Conservation (phyloP, 2,113 vertebrate genomes). For the Oryzias melastigma region DNA sequence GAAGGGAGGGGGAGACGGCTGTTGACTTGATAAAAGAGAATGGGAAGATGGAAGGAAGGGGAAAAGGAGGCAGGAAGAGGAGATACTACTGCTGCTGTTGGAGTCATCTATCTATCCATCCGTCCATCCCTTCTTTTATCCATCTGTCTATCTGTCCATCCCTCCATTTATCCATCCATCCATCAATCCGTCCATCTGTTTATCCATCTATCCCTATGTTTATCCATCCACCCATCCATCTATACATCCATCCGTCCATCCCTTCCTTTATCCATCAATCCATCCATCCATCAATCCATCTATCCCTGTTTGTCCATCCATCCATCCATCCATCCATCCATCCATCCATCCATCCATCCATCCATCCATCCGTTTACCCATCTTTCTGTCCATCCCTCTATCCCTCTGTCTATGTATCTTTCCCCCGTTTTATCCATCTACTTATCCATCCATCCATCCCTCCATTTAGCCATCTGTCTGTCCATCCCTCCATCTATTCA, state of each 20-base stretch:
- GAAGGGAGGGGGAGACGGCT: conserved; percentile 76
- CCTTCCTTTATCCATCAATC: too few relatives aligned
- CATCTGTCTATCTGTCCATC: conserved; percentile 39
- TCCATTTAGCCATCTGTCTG: conserved; percentile 39
- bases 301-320: too few relatives aligned
- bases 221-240: conserved; percentile 44
- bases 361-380: too few relatives aligned
- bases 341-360: too few relatives aligned
- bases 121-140: conserved; percentile 48
- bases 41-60: conserved; percentile 75
- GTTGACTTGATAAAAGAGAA: conserved; percentile 78
- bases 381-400: conserved; percentile 44
- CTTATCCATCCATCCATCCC: conserved; percentile 27
- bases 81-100: conserved; percentile 62
- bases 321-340: too few relatives aligned
- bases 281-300: too few relatives aligned
- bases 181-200: conserved; percentile 24
- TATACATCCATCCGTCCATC: neutral
- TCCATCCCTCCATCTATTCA: conserved; percentile 57
- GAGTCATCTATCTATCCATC: conserved; percentile 50
- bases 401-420: conserved; percentile 54
- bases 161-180: conserved; percentile 21
- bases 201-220: conserved; percentile 47
- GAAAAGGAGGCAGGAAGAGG: conserved; percentile 71
- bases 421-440: conserved; percentile 37